Conservation (phyloP, 2,888 invertebrate species). For the Buathra laborator region DNA sequence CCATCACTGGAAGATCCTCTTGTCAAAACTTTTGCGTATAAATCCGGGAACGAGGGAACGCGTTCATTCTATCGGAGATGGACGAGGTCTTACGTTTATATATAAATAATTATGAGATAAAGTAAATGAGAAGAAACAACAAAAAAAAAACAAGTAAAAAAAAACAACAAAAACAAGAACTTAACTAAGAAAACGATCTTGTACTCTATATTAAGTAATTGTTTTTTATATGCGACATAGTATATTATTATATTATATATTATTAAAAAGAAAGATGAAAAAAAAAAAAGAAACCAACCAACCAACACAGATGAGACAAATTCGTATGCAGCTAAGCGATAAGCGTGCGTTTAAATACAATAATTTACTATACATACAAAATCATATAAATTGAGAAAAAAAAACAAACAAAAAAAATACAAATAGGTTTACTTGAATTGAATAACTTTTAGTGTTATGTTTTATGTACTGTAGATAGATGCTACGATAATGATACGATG, state of each 20-base stretch:
- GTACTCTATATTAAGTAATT: conserved; percentile 84
- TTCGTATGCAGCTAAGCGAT: conserved; percentile 78
- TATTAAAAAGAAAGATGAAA: conserved; percentile 68
- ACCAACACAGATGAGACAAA: conserved; percentile 67
- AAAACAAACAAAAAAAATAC: conserved; percentile 70
- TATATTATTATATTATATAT: conserved; percentile 83
- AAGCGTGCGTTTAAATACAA: conserved; percentile 81
- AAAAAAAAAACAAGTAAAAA: conserved; percentile 56
- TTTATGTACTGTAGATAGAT: conserved; percentile 81
- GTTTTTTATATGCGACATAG: conserved; percentile 84
- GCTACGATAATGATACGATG: conserved; percentile 75
- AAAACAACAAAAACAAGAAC: conserved; percentile 73
- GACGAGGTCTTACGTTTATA: conserved; percentile 77
- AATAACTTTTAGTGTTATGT: conserved; percentile 81
- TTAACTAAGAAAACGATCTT: conserved; percentile 81
- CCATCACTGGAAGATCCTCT: conserved; percentile 43
- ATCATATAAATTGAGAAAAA: conserved; percentile 57
- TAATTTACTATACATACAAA: conserved; percentile 76
- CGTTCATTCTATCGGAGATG: conserved; percentile 67
- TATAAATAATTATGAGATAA: conserved; percentile 76
- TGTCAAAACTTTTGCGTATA: conserved; percentile 35
- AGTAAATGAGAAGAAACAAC: conserved; percentile 53
- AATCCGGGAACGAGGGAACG: conserved; percentile 74
- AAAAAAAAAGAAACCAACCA: conserved; percentile 37
- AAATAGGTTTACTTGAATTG: conserved; percentile 77